A percentile compares a stretch with the other conserved stretches of the same genome.
phyloP scores from a whole-genome alignment of 2,888 invertebrate species.

The Eupithecia subumbrata region DNA sequence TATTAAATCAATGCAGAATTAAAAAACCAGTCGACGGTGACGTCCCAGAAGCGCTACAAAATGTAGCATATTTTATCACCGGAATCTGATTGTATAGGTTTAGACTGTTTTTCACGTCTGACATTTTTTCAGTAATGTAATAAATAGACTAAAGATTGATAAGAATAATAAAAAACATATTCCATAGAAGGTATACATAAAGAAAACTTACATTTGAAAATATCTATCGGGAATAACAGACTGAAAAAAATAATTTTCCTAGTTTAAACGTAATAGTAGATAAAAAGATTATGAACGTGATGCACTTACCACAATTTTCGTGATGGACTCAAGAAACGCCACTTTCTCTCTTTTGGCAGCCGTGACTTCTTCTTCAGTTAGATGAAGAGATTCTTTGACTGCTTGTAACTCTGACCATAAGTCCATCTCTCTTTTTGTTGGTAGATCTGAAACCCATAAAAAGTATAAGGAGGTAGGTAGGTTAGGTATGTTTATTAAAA shows the following conservation, averaged over 20 bases:
- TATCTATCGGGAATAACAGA: slow-evolving; percentile 63
- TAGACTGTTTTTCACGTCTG: neutral
- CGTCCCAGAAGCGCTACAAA: neutral
- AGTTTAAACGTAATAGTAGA: neutral
- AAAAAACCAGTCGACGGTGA: neutral
- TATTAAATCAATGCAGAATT: neutral
- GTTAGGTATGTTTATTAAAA: neutral
- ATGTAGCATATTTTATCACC: neutral
- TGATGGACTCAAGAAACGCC: slow-evolving; percentile 73
- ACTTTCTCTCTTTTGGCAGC: slow-evolving; percentile 74
- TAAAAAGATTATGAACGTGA: neutral
- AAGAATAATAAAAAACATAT: neutral
- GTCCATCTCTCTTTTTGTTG: slow-evolving; percentile 76
- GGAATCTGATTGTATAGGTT: neutral
- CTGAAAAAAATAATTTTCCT: slow-evolving; percentile 57
- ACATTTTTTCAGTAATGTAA: neutral
- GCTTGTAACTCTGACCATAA: slow-evolving; percentile 75
- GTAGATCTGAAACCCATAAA: slow-evolving; percentile 61
- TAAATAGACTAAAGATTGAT: neutral
- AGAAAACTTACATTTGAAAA: slow-evolving; percentile 47
- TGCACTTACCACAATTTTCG: slow-evolving; percentile 70
- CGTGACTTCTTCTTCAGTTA: slow-evolving; percentile 72
- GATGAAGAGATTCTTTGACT: slow-evolving; percentile 72
- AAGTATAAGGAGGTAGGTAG: neutral
- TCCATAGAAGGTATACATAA: neutral